phyloP scores from a whole-genome alignment of 2,113 vertebrate species.

The Amazona vittata region DNA sequence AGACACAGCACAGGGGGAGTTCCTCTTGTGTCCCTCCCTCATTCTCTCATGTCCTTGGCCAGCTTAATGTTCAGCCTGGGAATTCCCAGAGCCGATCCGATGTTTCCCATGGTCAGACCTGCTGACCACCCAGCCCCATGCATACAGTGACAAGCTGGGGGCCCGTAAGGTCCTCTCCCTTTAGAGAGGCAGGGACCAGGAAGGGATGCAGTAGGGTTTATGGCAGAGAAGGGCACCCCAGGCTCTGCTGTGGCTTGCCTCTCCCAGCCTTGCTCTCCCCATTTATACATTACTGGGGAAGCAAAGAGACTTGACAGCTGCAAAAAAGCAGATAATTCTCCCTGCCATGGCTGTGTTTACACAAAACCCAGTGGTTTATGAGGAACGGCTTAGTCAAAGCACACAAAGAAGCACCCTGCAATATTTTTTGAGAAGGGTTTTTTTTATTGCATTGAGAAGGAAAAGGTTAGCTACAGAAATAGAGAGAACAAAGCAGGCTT shows the following conservation, averaged over 20 bases:
- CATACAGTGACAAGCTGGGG: background rate
- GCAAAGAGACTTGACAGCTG: background rate
- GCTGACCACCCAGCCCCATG: background rate
- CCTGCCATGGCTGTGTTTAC: background rate
- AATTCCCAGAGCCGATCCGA: background rate
- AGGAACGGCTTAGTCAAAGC: slow-evolving; percentile 31
- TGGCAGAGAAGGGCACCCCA: background rate
- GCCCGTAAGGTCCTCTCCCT: background rate
- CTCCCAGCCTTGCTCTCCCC: background rate
- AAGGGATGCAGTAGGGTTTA: background rate
- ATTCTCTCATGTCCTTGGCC: background rate
- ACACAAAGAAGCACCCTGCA: slow-evolving; percentile 38
- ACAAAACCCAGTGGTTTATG: slow-evolving; percentile 29
- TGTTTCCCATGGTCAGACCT: background rate
- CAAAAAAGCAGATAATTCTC: background rate
- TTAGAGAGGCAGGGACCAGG: fast-evolving
- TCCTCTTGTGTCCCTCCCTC: background rate
- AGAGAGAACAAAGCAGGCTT: background rate
- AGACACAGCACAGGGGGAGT: background rate
- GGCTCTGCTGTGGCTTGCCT: background rate
- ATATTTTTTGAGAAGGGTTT: background rate
- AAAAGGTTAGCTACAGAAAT: slow-evolving; percentile 52
- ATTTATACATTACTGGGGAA: background rate
- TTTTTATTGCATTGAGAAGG: background rate
- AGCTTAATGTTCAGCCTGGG: background rate